phyloP scores from a whole-genome alignment of 92 coral and sea anemone genomes.

The Porites evermanni region DNA sequence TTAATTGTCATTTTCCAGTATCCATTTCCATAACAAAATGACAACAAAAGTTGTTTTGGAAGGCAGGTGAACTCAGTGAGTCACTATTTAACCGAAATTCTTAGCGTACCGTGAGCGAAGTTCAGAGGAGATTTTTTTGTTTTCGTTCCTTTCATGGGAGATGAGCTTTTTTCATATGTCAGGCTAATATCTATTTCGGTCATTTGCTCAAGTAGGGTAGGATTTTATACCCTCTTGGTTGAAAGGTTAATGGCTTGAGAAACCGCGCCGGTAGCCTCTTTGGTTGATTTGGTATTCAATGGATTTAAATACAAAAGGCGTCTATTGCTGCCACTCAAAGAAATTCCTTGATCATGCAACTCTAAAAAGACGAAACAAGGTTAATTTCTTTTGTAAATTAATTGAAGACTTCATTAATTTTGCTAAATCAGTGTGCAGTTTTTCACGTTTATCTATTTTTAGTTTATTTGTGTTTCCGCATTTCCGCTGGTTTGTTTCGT shows the following conservation, averaged over 20 bases:
- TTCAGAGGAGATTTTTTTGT: not conserved
- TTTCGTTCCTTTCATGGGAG: too few relatives aligned
- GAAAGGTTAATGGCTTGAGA: conserved; percentile 9
- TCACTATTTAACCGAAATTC: not conserved
- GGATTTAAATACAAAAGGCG: not conserved
- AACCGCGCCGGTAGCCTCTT: conserved; percentile 13
- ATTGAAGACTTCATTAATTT: not conserved
- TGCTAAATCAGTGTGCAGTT: not conserved
- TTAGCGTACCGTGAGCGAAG: not conserved
- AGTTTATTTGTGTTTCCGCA: conserved; percentile 3
- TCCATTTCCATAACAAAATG: not conserved
- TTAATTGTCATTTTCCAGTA: not conserved
- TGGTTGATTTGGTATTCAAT: conserved; percentile 8
- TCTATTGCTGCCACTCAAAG: not conserved
- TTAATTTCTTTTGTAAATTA: not conserved
- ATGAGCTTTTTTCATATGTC: not conserved
- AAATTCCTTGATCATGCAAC: not conserved
- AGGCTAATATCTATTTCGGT: not conserved
- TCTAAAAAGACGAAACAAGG: not conserved
- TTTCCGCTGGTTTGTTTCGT: conserved; percentile 18
- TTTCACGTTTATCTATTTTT: conserved; percentile 1
- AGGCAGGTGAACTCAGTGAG: not conserved
- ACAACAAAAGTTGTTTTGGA: not conserved
- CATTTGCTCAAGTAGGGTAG: not conserved
- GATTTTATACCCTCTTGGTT: conserved; percentile 1